phyloP scores from a whole-genome alignment of 1,140 invertebrate species.

The Heterodera carotae region DNA sequence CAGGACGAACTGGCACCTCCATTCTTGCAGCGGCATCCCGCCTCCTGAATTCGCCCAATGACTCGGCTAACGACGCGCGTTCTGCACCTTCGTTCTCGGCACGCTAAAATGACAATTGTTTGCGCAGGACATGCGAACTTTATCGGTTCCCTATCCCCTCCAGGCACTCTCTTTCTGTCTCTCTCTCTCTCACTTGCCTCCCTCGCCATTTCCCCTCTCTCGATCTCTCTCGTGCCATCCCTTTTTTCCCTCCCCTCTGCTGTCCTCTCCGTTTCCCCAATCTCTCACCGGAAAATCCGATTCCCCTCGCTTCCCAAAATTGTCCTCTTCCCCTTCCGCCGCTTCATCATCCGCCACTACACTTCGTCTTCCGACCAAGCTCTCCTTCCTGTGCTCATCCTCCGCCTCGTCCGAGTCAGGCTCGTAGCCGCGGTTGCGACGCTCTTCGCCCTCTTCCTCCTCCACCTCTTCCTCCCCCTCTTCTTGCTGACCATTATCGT shows the following conservation, averaged over 20 bases:
- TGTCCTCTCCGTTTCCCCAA: no score
- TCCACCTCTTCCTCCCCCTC: constrained; percentile 17
- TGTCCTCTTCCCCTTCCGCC: neutral
- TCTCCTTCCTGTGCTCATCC: neutral
- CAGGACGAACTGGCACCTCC: neutral
- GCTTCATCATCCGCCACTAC: neutral
- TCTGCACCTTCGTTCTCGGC: constrained; percentile 9
- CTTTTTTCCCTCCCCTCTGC: neutral
- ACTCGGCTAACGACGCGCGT: neutral
- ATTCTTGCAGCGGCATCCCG: neutral
- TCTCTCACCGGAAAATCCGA: no score
- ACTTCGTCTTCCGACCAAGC: neutral
- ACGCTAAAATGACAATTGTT: neutral
- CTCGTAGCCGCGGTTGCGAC: constrained; percentile 23
- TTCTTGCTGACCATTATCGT: constrained; percentile 8
- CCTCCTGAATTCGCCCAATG: neutral
- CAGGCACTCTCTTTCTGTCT: neutral
- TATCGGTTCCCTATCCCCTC: no score
- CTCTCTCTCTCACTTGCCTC: neutral
- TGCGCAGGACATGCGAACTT: no score
- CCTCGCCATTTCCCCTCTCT: neutral
- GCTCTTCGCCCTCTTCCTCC: constrained; percentile 14
- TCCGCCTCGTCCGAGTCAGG: constrained; percentile 25
- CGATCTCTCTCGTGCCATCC: neutral
- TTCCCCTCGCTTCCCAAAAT: neutral